phyloP scores from a whole-genome alignment of 64 coral and sea anemone species.

The Anthopleura sola region DNA sequence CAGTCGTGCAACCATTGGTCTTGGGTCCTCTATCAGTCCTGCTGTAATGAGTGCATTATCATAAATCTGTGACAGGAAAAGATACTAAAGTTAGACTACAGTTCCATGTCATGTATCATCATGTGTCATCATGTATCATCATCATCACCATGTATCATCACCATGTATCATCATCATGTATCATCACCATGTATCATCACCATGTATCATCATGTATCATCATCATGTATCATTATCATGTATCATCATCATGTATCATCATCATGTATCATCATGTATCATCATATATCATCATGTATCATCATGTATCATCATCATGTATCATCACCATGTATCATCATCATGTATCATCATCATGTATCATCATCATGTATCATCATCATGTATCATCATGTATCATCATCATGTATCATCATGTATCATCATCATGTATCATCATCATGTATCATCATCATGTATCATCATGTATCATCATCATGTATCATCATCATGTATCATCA shows the following conservation, averaged over 20 bases:
- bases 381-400: neutral
- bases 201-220: neutral
- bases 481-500: neutral
- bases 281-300: too few relatives aligned
- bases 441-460: neutral
- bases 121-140: neutral
- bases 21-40: slow-evolving; percentile 87
- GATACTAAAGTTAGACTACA: neutral
- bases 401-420: neutral
- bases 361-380: neutral
- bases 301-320: neutral
- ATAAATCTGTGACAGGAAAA: slow-evolving; percentile 58
- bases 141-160: neutral
- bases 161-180: neutral
- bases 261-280: too few relatives aligned
- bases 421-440: too few relatives aligned
- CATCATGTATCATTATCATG: neutral
- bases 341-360: neutral
- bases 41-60: slow-evolving; percentile 97
- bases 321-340: neutral
- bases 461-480: neutral
- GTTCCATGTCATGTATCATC: neutral
- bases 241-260: too few relatives aligned
- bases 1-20: slow-evolving; percentile 85
- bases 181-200: neutral